Evolutionary conservation across 2,113 vertebrate species (phyloP).

Genomic region (Clarias magur): DNA sequence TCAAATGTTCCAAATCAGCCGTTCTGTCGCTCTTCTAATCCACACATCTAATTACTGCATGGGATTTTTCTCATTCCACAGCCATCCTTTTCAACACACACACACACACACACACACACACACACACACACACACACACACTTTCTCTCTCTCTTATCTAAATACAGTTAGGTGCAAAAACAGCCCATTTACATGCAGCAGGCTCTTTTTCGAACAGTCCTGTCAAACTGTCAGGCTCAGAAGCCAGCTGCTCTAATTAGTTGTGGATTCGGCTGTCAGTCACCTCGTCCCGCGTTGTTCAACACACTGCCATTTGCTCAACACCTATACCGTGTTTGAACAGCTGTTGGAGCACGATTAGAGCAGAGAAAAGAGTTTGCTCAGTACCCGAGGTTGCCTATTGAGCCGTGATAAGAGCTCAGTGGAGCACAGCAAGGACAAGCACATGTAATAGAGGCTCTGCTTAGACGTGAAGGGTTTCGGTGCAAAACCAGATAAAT

Average conservation of each 20-base stretch:
- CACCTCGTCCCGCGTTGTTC: constrained; percentile 61
- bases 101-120: neutral
- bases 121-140: neutral
- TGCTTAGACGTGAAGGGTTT: neutral
- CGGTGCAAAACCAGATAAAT: no score
- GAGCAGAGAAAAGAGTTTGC: neutral
- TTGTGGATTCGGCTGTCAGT: constrained; percentile 69
- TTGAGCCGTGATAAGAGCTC: constrained; percentile 5
- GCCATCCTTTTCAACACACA: constrained; percentile 4
- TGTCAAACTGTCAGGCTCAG: constrained; percentile 71
- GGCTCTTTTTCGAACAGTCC: constrained; percentile 58
- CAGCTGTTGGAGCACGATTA: constrained; percentile 60
- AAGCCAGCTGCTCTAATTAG: constrained; percentile 76
- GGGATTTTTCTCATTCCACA: constrained; percentile 27
- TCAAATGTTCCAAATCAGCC: neutral
- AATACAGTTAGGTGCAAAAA: constrained; percentile 25
- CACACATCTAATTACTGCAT: constrained; percentile 33
- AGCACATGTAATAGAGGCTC: neutral
- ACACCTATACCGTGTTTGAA: constrained; percentile 61
- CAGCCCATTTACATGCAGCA: constrained; percentile 43
- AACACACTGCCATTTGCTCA: constrained; percentile 65
- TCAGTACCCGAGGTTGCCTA: neutral
- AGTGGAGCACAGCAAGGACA: constrained; percentile 12
- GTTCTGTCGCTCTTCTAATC: constrained; percentile 8
- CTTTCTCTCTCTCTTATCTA: constrained; percentile 7